Conservation (phyloP, 2,113 vertebrate genomes). For the Cyanistes caeruleus region DNA sequence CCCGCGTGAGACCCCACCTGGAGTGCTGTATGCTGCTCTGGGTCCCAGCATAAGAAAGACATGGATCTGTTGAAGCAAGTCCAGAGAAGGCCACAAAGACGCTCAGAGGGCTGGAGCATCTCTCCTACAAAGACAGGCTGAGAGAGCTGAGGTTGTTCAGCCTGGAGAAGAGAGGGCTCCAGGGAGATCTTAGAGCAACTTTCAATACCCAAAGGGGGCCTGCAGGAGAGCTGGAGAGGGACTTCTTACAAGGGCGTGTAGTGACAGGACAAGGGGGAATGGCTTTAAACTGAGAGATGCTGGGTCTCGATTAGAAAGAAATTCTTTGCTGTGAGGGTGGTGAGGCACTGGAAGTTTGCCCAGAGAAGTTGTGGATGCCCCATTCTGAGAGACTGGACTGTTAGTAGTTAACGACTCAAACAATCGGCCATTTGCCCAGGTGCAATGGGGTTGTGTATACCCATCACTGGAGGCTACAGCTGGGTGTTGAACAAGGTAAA, state of each 20-base stretch:
- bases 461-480: neutral
- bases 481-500: neutral
- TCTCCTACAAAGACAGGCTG: neutral
- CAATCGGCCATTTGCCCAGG: fast-evolving
- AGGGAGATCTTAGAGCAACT: neutral
- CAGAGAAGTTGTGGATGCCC: neutral
- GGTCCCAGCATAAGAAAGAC: neutral
- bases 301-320: neutral
- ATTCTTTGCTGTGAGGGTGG: neutral
- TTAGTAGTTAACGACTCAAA: neutral
- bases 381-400: neutral
- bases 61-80: neutral
- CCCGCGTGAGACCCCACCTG: neutral
- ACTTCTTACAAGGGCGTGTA: neutral
- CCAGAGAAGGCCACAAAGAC: neutral
- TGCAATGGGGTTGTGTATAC: neutral
- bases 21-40: neutral
- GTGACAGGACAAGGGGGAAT: neutral
- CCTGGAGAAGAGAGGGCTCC: neutral
- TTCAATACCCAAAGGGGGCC: neutral
- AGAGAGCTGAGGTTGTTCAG: neutral
- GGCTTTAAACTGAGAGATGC: neutral
- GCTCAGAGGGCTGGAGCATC: neutral
- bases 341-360: neutral
- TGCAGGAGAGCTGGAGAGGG: neutral